These are phyloP conservation scores for Latrodectus geometricus DNA, from an alignment of 1,140 invertebrate species.

Conservation along the genomic window DNA sequence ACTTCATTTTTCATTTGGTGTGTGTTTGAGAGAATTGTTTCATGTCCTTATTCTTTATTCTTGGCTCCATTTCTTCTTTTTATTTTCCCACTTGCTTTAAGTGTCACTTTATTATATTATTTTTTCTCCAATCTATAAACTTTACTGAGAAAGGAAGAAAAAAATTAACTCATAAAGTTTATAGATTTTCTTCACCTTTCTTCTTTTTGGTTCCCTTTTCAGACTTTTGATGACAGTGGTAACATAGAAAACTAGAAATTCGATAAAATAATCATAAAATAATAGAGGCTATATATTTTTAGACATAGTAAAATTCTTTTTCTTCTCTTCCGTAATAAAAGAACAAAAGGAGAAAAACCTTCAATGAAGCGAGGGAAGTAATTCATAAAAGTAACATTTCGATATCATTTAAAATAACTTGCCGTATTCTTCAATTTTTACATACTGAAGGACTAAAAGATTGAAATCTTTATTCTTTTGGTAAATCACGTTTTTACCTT, in stretches of 20 bases:
- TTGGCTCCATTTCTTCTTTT: conserved; percentile 6
- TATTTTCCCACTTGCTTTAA: neutral
- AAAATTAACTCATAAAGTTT: conserved; percentile 33
- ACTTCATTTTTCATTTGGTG: conserved; percentile 55
- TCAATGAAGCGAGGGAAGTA: conserved; percentile 10
- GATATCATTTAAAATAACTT: conserved; percentile 2
- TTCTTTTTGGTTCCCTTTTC: neutral
- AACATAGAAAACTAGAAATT: conserved; percentile 35
- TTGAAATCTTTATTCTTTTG: too few relatives aligned
- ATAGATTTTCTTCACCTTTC: conserved; percentile 28
- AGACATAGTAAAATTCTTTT: neutral
- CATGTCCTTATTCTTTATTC: conserved; percentile 41
- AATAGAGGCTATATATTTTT: conserved; percentile 49
- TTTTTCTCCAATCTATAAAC: conserved; percentile 35
- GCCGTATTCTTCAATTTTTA: too few relatives aligned
- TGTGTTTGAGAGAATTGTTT: conserved; percentile 48
- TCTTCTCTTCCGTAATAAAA: neutral
- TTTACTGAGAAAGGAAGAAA: conserved; percentile 23
- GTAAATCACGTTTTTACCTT: too few relatives aligned
- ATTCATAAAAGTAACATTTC: conserved; percentile 17
- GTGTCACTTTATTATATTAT: neutral
- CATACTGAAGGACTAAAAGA: too few relatives aligned
- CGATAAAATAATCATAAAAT: conserved; percentile 50
- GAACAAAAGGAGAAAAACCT: conserved; percentile 17
- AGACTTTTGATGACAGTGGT: conserved; percentile 13